Percentiles rank a stretch among this genome's conserved stretches.
Evolutionary conservation across 2,888 invertebrate genomes (phyloP).

Genomic region (Cinara cedri): DNA sequence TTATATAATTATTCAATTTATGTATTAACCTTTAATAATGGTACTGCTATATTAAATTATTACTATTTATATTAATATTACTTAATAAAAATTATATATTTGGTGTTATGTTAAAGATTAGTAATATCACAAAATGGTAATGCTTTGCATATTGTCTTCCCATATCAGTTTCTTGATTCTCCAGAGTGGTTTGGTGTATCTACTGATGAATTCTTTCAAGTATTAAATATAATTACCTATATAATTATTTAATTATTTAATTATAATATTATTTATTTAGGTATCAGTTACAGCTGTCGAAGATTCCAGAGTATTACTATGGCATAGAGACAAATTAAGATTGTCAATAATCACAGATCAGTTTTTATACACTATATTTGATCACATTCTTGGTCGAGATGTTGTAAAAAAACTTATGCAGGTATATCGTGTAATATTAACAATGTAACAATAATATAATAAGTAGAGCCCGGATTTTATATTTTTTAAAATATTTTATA

Average conservation of each 20-base stretch:
- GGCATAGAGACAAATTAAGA: conserved; percentile 86
- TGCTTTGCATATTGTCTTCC: conserved; percentile 83
- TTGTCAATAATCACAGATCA: conserved; percentile 82
- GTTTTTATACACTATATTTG: conserved; percentile 83
- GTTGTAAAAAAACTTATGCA: conserved; percentile 87
- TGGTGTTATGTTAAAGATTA: conserved; percentile 67
- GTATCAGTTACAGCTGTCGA: conserved; percentile 88
- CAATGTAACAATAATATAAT: not conserved
- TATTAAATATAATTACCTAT: conserved; percentile 62
- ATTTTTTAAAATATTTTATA: too few relatives aligned
- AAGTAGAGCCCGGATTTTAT: too few relatives aligned
- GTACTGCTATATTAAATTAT: too few relatives aligned
- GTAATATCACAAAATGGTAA: conserved; percentile 84
- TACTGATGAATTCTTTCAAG: conserved; percentile 85
- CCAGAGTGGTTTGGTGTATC: conserved; percentile 90
- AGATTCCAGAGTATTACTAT: conserved; percentile 80
- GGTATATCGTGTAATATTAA: conserved; percentile 66
- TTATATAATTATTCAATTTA: not conserved
- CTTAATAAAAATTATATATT: not conserved
- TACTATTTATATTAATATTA: not conserved
- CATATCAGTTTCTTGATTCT: conserved; percentile 86
- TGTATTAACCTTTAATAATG: too few relatives aligned
- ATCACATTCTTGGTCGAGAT: conserved; percentile 83
- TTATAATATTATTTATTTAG: conserved; percentile 63
- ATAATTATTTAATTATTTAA: not conserved